These are phyloP conservation scores for Eurytoma californica DNA, from an alignment of 2,888 invertebrate species.

Conservation along the genomic window DNA sequence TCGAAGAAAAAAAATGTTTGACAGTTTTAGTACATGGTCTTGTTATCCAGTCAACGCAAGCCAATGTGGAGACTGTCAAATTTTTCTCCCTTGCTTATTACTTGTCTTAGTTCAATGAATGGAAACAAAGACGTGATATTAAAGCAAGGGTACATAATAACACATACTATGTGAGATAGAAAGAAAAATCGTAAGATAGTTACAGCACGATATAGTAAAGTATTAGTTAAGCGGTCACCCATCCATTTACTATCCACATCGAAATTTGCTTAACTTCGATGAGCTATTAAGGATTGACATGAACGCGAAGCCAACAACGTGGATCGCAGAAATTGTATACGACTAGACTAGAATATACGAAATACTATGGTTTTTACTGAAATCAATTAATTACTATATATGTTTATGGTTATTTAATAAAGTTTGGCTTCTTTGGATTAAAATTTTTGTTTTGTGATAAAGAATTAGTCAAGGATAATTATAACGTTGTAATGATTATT, in stretches of 20 bases:
- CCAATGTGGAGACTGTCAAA: conserved; percentile 58
- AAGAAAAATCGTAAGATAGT: neutral
- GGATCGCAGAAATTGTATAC: too few species aligned
- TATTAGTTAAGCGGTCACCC: conserved; percentile 44
- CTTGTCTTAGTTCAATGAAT: conserved; percentile 26
- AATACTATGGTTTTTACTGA: too few species aligned
- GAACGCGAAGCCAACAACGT: neutral
- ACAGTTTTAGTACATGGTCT: conserved; percentile 54
- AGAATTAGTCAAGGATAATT: too few species aligned
- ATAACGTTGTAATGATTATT: too few species aligned
- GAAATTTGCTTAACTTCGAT: conserved; percentile 42
- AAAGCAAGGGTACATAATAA: conserved; percentile 2
- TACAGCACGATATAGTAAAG: neutral
- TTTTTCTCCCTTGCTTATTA: conserved; percentile 56
- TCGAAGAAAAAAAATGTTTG: conserved; percentile 40
- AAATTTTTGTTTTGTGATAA: too few species aligned
- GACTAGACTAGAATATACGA: too few species aligned
- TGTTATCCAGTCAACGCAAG: conserved; percentile 49
- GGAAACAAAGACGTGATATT: conserved; percentile 30
- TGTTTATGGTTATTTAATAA: too few species aligned
- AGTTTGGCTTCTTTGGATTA: too few species aligned
- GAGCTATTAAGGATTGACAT: neutral
- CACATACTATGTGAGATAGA: neutral
- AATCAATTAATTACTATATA: too few species aligned
- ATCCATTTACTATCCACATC: conserved; percentile 47